phyloP scores from a whole-genome alignment of 2,797 vertebrate genomes.

The Sebastes dallii region DNA sequence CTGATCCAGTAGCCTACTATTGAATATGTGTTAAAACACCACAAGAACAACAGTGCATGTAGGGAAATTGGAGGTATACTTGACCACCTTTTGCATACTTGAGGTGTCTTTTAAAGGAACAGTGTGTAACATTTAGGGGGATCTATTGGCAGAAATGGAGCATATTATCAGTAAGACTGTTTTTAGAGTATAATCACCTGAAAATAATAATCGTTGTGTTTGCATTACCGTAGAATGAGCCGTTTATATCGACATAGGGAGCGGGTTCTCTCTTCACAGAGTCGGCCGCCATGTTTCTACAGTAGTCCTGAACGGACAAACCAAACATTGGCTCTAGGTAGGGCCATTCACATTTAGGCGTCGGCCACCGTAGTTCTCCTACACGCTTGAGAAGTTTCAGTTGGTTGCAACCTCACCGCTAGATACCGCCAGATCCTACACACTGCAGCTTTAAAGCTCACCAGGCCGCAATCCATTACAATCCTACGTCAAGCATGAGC shows the following conservation, averaged over 20 bases:
- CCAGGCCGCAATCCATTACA: background rate
- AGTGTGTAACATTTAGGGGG: background rate
- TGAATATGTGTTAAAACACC: conserved; percentile 1
- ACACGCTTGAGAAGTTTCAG: accelerated
- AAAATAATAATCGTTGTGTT: background rate
- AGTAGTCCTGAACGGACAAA: too few species aligned
- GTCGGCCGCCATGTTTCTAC: too few species aligned
- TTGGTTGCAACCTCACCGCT: too few species aligned
- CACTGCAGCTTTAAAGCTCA: background rate
- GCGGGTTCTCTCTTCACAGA: too few species aligned
- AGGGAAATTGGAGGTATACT: background rate
- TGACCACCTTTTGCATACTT: background rate
- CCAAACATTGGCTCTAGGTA: too few species aligned
- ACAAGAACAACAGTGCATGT: background rate
- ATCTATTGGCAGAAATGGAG: background rate
- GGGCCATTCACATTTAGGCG: accelerated
- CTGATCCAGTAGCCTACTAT: background rate
- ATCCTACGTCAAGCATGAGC: background rate
- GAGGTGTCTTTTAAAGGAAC: background rate
- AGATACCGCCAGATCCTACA: too few species aligned
- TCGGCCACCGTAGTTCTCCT: too few species aligned
- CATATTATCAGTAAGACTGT: background rate
- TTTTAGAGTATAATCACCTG: accelerated
- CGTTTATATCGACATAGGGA: background rate
- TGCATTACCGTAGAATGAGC: background rate